Evolutionary conservation across 2,797 vertebrate genomes (phyloP).

Genomic region (Fistularia commersonii): DNA sequence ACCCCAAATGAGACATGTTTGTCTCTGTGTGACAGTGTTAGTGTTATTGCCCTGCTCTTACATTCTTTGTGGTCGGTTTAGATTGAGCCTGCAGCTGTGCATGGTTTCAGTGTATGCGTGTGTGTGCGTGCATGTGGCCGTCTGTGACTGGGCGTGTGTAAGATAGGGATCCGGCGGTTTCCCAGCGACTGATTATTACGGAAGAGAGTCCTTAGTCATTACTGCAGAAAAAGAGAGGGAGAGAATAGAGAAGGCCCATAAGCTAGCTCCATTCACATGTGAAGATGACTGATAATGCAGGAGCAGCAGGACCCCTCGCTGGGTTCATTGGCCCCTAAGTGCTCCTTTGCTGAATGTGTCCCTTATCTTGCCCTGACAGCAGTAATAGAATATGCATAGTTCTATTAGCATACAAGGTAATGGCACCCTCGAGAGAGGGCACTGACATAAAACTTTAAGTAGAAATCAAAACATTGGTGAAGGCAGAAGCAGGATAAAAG

Average conservation of each 20-base stretch:
- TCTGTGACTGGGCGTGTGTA: slow-evolving; percentile 50
- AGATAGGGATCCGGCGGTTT: slow-evolving; percentile 74
- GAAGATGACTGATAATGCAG: slow-evolving; percentile 85
- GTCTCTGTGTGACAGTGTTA: slow-evolving; percentile 74
- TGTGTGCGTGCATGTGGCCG: slow-evolving; percentile 12
- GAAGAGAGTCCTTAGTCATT: slow-evolving; percentile 72
- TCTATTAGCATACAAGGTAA: slow-evolving; percentile 93
- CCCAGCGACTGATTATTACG: slow-evolving; percentile 73
- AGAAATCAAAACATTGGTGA: slow-evolving; percentile 94
- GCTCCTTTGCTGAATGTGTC: slow-evolving; percentile 83
- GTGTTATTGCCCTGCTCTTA: slow-evolving; percentile 72
- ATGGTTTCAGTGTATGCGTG: slow-evolving; percentile 31
- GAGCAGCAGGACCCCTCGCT: slow-evolving; percentile 81
- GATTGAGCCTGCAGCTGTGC: slow-evolving; percentile 66
- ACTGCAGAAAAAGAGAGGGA: slow-evolving; percentile 31
- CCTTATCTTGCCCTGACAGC: slow-evolving; percentile 87
- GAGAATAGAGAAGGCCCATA: slow-evolving; percentile 71
- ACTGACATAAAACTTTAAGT: slow-evolving; percentile 93
- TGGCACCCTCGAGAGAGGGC: slow-evolving; percentile 89
- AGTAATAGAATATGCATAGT: slow-evolving; percentile 92
- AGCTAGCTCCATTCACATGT: slow-evolving; percentile 79
- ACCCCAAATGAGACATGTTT: slow-evolving; percentile 75
- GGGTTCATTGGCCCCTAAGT: slow-evolving; percentile 89
- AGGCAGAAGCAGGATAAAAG: slow-evolving; percentile 79
- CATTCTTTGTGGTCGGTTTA: slow-evolving; percentile 68